A percentile compares a stretch with the other conserved stretches of the same genome.
phyloP scores from a whole-genome alignment of 1,140 invertebrate species.

The Cyrtorhinus lividipennis region DNA sequence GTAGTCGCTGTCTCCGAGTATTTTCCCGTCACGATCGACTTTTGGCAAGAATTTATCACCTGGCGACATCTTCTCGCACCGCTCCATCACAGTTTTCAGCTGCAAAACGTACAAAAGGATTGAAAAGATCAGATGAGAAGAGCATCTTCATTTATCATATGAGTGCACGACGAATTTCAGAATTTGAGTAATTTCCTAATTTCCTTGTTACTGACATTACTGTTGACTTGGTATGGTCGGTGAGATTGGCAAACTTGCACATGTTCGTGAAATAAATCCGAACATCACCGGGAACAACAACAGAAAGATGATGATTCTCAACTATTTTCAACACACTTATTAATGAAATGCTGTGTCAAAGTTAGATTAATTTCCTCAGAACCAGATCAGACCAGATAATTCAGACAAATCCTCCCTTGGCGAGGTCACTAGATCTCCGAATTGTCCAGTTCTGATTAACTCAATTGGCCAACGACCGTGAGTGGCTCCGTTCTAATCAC shows the following conservation, averaged over 20 bases:
- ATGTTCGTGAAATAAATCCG: not conserved
- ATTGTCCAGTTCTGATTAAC: too few relatives aligned
- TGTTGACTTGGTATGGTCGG: not conserved
- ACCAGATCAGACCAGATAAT: too few relatives aligned
- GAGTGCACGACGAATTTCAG: not conserved
- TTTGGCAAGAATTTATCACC: conserved; percentile 36
- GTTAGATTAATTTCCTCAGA: too few relatives aligned
- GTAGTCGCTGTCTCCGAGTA: conserved; percentile 50
- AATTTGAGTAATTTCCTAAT: not conserved
- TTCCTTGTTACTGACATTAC: not conserved
- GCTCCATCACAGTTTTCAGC: conserved; percentile 59
- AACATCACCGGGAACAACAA: not conserved
- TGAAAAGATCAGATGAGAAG: not conserved
- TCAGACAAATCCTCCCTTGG: too few relatives aligned
- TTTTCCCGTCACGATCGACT: conserved; percentile 48
- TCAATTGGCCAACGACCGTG: too few relatives aligned
- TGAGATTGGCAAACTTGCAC: not conserved
- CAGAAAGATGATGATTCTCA: too few relatives aligned
- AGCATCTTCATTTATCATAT: not conserved
- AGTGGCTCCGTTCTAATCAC: too few relatives aligned
- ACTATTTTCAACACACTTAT: too few relatives aligned
- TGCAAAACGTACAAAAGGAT: conserved; percentile 29
- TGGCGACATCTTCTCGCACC: conserved; percentile 51
- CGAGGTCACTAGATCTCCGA: too few relatives aligned
- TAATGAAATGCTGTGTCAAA: too few relatives aligned